Conservation (phyloP, 2,113 vertebrate genomes). For the Myiozetetes cayanensis region DNA sequence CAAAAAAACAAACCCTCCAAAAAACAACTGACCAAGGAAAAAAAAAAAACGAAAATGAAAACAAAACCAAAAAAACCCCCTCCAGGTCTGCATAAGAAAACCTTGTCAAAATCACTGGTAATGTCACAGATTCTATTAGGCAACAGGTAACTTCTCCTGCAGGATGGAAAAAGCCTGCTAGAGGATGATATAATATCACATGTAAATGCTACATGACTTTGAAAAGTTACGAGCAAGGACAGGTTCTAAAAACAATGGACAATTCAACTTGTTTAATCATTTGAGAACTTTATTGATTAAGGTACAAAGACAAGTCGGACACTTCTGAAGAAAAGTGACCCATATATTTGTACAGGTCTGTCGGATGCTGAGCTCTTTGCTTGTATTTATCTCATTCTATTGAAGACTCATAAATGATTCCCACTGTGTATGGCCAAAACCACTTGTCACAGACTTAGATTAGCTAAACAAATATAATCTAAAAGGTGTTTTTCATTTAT, state of each 20-base stretch:
- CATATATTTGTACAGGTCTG: not conserved
- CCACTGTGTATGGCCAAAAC: not conserved
- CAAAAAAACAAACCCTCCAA: not conserved
- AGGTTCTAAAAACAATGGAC: not conserved
- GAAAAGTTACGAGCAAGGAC: not conserved
- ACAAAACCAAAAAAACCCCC: not conserved
- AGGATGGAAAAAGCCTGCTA: not conserved
- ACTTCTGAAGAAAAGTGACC: not conserved
- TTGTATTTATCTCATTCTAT: not conserved
- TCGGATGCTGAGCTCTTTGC: not conserved
- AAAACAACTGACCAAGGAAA: not conserved
- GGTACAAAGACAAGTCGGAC: not conserved
- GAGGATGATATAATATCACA: not conserved
- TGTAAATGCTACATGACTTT: not conserved
- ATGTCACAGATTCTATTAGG: not conserved
- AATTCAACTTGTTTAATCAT: not conserved
- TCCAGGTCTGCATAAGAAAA: not conserved
- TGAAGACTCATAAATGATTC: not conserved
- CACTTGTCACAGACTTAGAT: not conserved
- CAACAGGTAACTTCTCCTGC: not conserved
- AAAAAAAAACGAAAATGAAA: not conserved
- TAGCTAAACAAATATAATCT: constrained; percentile 5
- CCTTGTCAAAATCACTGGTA: not conserved
- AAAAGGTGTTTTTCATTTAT: not conserved
- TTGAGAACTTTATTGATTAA: not conserved